Conservation (phyloP, 2,888 invertebrate genomes). For the Cryptosula pallasiana region DNA sequence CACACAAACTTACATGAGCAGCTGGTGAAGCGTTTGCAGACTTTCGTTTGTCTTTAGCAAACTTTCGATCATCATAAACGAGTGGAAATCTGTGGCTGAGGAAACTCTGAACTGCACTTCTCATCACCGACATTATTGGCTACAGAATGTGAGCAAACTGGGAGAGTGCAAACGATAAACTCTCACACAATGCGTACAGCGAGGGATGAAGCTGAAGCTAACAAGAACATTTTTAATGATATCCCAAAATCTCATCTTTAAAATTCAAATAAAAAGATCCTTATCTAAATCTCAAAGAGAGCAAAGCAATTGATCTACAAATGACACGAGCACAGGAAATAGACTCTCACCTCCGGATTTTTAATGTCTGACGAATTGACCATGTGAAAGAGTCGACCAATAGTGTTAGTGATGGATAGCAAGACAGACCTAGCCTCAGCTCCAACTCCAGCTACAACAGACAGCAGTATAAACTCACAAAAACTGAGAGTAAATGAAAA, state of each 20-base stretch:
- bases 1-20: background rate
- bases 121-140: background rate
- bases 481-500: no score
- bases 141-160: no score
- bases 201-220: no score
- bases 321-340: no score
- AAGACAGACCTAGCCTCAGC: background rate
- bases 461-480: no score
- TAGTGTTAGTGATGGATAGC: background rate
- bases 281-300: no score
- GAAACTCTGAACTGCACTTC: background rate
- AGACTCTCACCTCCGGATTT: slow-evolving; percentile 2
- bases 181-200: no score
- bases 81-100: background rate
- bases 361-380: slow-evolving; percentile 13
- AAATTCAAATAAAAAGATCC: no score
- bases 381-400: background rate
- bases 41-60: background rate
- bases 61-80: background rate
- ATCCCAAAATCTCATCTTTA: no score
- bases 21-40: background rate
- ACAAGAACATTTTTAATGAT: no score
- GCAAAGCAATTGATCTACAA: no score
- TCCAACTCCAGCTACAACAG: background rate
- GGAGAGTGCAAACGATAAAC: no score